phyloP scores from a whole-genome alignment of 2,113 vertebrate genomes.

The Eclectus roratus region DNA sequence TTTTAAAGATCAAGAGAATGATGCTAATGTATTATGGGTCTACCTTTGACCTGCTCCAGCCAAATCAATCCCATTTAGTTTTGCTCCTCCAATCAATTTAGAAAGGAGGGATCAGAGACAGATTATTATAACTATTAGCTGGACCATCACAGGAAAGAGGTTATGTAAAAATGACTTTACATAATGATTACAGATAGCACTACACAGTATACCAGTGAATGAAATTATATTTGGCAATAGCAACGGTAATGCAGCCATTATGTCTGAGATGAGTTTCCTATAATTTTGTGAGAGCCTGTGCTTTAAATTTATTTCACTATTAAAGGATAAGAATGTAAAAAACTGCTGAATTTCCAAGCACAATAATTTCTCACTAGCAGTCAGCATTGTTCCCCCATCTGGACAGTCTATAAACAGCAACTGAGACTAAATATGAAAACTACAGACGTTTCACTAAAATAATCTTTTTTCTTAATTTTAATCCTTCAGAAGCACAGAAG shows the following conservation, averaged over 20 bases:
- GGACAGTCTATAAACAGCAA: neutral
- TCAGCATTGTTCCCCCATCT: neutral
- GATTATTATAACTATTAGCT: constrained; percentile 22
- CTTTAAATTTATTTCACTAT: constrained; percentile 7
- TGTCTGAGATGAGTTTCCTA: neutral
- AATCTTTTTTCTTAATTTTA: neutral
- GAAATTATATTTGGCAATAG: constrained; percentile 18
- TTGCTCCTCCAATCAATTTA: neutral
- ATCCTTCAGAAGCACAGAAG: neutral
- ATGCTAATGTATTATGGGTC: neutral
- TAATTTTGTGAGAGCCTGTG: neutral
- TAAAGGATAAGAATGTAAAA: neutral
- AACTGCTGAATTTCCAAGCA: neutral
- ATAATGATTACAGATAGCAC: constrained; percentile 28
- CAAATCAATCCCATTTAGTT: constrained; percentile 14
- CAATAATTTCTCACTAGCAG: neutral
- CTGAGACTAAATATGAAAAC: neutral
- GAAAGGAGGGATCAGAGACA: neutral
- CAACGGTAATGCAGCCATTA: constrained; percentile 19
- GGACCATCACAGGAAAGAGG: constrained; percentile 1
- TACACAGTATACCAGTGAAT: neutral
- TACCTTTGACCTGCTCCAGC: neutral
- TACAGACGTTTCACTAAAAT: neutral
- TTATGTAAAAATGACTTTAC: constrained; percentile 17
- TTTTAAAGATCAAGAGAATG: neutral